Evolutionary conservation across 35 echinoderm and acorn worm genomes (phyloP).

Genomic region (Ophioderma brevispina): DNA sequence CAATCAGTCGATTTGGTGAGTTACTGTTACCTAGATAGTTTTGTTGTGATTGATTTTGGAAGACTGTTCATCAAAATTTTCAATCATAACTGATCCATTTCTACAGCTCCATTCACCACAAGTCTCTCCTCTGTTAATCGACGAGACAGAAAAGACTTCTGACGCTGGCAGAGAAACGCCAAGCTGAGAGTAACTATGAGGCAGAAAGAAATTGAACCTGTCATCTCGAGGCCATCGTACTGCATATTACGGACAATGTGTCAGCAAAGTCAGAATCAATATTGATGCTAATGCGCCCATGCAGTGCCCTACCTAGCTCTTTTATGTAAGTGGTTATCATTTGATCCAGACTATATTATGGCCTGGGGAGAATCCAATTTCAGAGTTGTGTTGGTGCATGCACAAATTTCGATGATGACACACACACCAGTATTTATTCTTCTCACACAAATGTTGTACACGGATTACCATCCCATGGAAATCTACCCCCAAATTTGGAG

Average conservation of each 20-base stretch:
- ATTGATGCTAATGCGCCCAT: neutral
- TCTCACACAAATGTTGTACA: no score
- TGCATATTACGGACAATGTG: conserved; percentile 34
- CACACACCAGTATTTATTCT: no score
- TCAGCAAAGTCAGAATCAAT: neutral
- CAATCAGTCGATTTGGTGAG: no score
- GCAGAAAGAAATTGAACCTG: conserved; percentile 80
- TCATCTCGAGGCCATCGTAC: conserved; percentile 88
- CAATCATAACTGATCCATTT: neutral
- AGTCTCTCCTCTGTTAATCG: conserved; percentile 74
- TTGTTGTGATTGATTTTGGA: neutral
- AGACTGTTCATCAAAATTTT: neutral
- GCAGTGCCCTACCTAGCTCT: neutral
- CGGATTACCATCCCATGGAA: no score
- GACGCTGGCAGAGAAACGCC: conserved; percentile 80
- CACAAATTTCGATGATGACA: no score
- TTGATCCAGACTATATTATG: no score
- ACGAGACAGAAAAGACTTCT: conserved; percentile 67
- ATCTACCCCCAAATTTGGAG: no score
- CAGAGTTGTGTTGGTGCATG: no score
- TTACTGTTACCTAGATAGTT: no score
- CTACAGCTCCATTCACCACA: conserved; percentile 74
- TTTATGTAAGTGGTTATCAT: conserved; percentile 8
- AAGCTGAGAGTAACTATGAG: conserved; percentile 85
- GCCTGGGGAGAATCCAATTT: no score